Evolutionary conservation across 1,140 invertebrate genomes (phyloP).

Genomic region (Laupala kohalensis): DNA sequence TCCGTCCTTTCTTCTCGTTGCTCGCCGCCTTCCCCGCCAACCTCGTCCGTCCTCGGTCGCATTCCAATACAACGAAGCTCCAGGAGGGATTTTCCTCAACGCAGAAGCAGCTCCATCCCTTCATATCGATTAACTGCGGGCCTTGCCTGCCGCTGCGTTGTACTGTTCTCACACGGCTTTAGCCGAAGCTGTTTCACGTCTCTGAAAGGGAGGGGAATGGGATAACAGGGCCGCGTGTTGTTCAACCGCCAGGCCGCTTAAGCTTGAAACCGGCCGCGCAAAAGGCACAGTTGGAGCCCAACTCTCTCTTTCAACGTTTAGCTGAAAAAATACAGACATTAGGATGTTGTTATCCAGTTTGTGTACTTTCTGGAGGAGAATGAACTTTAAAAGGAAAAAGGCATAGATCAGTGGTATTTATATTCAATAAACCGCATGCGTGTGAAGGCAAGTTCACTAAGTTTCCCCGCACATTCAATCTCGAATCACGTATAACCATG

Average conservation of each 20-base stretch:
- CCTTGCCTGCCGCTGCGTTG: not conserved
- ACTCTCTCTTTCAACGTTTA: not conserved
- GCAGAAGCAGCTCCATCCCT: not conserved
- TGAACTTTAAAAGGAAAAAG: no score
- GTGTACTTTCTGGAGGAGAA: no score
- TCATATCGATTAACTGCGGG: not conserved
- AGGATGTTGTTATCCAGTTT: no score
- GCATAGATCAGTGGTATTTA: no score
- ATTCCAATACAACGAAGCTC: not conserved
- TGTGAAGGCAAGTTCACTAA: no score
- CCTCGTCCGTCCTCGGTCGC: no score
- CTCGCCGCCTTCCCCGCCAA: no score
- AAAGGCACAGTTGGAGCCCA: not conserved
- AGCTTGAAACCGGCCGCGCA: not conserved
- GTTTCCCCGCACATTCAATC: no score
- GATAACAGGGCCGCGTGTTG: not conserved
- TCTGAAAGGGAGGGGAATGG: not conserved
- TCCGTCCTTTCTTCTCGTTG: no score
- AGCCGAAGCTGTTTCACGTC: not conserved
- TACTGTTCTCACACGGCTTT: not conserved
- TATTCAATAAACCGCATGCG: no score
- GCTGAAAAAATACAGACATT: not conserved
- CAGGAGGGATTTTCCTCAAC: not conserved
- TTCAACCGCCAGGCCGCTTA: not conserved
- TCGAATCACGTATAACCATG: no score